Evolutionary conservation across 2,888 invertebrate species (phyloP), one percentile per base, ranked within the genome.

Genomic region (Spisula solida): DNA sequence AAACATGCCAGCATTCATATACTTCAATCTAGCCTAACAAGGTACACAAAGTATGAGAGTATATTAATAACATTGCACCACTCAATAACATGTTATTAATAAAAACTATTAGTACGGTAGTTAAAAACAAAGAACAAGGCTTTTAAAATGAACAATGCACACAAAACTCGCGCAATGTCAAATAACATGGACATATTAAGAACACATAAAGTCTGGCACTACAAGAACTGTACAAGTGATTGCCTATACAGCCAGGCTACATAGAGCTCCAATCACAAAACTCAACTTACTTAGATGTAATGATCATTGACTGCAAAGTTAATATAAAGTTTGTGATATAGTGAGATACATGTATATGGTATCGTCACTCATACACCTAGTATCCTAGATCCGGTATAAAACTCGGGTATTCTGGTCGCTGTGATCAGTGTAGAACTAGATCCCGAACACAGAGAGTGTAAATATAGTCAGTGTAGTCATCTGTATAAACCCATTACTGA

Each of bases 221-320:
- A 75, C 75, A 75, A 75, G 75, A 75, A 75, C 60, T 34, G 34
- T 10, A 75, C 25, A 66, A 66, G 34, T 34, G 25, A 31, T 75
- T 31, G 34, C 25, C 29, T 34, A 75, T 34, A 75, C 75, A 75
- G 29, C 75, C 75, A 75, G 75, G 31, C 75, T 75, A 75, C 75
- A 75, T 34, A 75, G 29, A 34, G 31, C 29, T 75, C 51, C 55
- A 85, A 80, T 78, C 81, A 86, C 87, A 87, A 81, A 34, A 56
- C n/a, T 47, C 34, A 87, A 88, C 88, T 88, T 88, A 88, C 88
- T 88, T 81, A 88, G 75, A 66, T 80, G 51, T 81, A 88, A 51
- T 84, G 81, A 66, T 87, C 83, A 86, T 78, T 81, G 60, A 88
- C 90, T 88, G 88, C 29, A 90, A 90, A 47, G 60, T 47, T 80